Evolutionary conservation across 1,140 invertebrate species (phyloP).

Genomic region (Nephotettix cincticeps): DNA sequence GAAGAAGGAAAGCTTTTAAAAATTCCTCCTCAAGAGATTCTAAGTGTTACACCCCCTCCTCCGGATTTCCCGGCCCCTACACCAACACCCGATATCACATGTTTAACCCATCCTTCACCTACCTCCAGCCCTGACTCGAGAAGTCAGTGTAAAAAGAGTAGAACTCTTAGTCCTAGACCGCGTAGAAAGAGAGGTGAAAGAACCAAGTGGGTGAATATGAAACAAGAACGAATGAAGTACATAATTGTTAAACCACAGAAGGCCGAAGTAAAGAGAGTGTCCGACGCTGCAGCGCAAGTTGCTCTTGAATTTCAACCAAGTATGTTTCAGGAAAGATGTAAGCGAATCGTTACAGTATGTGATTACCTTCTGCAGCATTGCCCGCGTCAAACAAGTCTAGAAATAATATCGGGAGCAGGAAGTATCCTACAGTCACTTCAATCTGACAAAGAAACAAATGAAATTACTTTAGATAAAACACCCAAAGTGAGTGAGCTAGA

Average conservation of each 20-base stretch:
- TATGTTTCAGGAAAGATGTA: slow-evolving; percentile 25
- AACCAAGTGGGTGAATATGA: not conserved
- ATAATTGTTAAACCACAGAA: slow-evolving; percentile 6
- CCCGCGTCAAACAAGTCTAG: slow-evolving; percentile 21
- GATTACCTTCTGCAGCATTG: slow-evolving; percentile 17
- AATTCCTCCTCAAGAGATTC: slow-evolving; percentile 36
- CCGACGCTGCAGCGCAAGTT: slow-evolving; percentile 21
- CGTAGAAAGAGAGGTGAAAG: not conserved
- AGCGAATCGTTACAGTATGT: slow-evolving; percentile 24
- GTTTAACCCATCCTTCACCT: not conserved
- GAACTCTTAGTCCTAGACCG: not conserved
- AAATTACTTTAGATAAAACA: not conserved
- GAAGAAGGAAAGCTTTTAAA: slow-evolving; percentile 53
- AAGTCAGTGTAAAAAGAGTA: slow-evolving; percentile 2
- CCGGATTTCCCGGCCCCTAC: not conserved
- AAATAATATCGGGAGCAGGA: slow-evolving; percentile 18
- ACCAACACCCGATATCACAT: not conserved
- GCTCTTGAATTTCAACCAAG: slow-evolving; percentile 15
- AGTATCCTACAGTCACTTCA: slow-evolving; percentile 10
- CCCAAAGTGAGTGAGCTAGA: not conserved
- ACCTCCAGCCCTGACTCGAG: not conserved
- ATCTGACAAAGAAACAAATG: not conserved
- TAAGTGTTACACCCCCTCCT: not conserved
- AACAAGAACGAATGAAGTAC: not conserved
- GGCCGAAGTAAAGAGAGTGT: not conserved